phyloP scores from a whole-genome alignment of 2,113 vertebrate species.

The Leucopsar rothschildi region DNA sequence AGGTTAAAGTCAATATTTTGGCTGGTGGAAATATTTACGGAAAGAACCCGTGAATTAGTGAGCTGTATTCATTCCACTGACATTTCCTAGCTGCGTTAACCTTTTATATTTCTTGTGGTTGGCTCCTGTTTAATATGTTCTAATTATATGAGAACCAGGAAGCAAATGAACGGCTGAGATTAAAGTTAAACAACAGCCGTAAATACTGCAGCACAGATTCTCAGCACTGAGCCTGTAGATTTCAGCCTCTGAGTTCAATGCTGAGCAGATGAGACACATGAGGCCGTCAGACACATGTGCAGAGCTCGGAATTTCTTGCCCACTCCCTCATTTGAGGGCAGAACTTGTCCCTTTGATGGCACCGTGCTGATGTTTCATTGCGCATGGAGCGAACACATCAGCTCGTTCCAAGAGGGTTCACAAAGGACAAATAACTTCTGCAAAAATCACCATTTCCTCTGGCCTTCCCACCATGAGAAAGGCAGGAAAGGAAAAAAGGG shows the following conservation, averaged over 20 bases:
- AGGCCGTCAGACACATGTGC: not conserved
- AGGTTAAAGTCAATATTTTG: slow-evolving; percentile 64
- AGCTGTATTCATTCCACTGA: slow-evolving; percentile 44
- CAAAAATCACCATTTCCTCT: slow-evolving; percentile 7
- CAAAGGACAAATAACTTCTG: not conserved
- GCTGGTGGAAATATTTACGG: slow-evolving; percentile 58
- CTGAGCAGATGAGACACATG: not conserved
- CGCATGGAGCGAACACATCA: rapidly evolving
- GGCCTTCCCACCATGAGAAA: not conserved
- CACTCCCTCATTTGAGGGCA: not conserved
- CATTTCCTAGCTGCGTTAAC: slow-evolving; percentile 55
- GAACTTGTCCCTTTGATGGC: slow-evolving; percentile 17
- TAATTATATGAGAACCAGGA: slow-evolving; percentile 56
- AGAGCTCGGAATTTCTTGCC: not conserved
- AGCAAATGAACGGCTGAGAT: slow-evolving; percentile 38
- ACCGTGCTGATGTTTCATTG: not conserved
- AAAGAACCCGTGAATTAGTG: slow-evolving; percentile 29
- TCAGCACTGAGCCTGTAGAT: not conserved
- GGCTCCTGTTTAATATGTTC: slow-evolving; percentile 54
- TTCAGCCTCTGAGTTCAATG: not conserved
- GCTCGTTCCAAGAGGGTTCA: not conserved
- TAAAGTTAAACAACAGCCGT: slow-evolving; percentile 37
- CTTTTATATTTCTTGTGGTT: slow-evolving; percentile 57
- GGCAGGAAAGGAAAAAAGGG: not conserved
- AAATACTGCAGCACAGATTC: slow-evolving; percentile 18